Percentiles rank a stretch among this genome's conserved stretches.
phyloP scores from a whole-genome alignment of 2,797 vertebrate genomes.

The Tinamus major region DNA sequence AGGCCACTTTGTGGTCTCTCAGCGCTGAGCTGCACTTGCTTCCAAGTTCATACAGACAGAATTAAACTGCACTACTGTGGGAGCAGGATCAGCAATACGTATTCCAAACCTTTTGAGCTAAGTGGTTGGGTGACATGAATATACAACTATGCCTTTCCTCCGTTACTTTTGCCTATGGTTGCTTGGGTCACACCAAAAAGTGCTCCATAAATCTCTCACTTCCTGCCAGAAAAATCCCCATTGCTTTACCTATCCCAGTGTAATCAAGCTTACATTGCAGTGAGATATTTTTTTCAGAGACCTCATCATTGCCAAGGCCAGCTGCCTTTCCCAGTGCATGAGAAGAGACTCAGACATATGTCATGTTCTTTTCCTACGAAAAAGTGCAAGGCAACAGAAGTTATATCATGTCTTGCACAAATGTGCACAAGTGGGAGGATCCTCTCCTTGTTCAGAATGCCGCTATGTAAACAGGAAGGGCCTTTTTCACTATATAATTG shows the following conservation, averaged over 20 bases:
- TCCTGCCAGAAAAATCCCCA: not conserved
- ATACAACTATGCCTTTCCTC: not conserved
- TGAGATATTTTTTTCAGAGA: fast-evolving
- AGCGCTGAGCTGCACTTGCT: fast-evolving
- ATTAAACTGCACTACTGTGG: not conserved
- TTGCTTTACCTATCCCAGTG: not conserved
- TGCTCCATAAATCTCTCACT: fast-evolving
- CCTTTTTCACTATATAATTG: not conserved
- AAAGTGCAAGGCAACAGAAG: no score
- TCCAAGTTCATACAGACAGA: fast-evolving
- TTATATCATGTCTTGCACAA: not conserved
- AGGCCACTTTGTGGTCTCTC: fast-evolving
- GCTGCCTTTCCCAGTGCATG: fast-evolving
- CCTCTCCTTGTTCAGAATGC: not conserved
- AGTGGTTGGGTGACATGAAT: fast-evolving
- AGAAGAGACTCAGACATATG: not conserved
- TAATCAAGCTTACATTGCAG: not conserved
- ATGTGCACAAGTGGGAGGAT: not conserved
- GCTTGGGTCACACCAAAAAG: not conserved
- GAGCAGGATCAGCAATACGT: fast-evolving
- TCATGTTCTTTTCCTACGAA: not conserved
- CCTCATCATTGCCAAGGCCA: fast-evolving
- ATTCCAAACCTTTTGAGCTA: fast-evolving
- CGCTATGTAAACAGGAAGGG: fast-evolving
- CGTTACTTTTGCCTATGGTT: fast-evolving